Conservation (phyloP, 2,888 invertebrate genomes). For the Drosophila subquinaria region DNA sequence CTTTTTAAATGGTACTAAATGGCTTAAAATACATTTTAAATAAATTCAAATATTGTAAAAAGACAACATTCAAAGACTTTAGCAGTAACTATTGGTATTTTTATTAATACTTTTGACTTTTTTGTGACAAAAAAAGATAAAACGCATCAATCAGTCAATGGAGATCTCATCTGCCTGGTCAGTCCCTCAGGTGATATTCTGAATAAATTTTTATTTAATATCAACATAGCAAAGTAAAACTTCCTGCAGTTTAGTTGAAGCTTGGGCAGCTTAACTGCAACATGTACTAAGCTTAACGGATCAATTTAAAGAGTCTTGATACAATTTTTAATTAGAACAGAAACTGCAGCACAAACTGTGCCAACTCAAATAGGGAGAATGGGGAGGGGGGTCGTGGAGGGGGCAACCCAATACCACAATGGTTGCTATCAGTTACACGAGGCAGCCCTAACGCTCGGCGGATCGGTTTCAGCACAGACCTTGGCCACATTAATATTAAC, state of each 20-base stretch:
- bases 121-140: too few species aligned
- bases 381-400: background rate
- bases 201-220: background rate
- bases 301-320: conserved; percentile 4
- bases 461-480: conserved; percentile 74
- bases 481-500: conserved; percentile 74
- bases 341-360: conserved; percentile 51
- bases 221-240: background rate
- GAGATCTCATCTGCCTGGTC: background rate
- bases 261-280: background rate
- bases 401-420: conserved; percentile 59
- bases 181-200: background rate
- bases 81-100: too few species aligned
- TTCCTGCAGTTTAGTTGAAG: background rate
- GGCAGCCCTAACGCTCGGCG: conserved; percentile 62
- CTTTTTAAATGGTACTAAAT: too few species aligned
- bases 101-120: too few species aligned
- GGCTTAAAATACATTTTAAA: too few species aligned
- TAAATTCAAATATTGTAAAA: too few species aligned
- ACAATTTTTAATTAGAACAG: conserved; percentile 23
- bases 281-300: background rate
- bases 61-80: too few species aligned
- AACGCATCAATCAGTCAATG: too few species aligned
- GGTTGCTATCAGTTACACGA: conserved; percentile 64
- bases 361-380: conserved; percentile 22